Conservation (phyloP, 2,113 vertebrate species). For the Scopus umbretta region DNA sequence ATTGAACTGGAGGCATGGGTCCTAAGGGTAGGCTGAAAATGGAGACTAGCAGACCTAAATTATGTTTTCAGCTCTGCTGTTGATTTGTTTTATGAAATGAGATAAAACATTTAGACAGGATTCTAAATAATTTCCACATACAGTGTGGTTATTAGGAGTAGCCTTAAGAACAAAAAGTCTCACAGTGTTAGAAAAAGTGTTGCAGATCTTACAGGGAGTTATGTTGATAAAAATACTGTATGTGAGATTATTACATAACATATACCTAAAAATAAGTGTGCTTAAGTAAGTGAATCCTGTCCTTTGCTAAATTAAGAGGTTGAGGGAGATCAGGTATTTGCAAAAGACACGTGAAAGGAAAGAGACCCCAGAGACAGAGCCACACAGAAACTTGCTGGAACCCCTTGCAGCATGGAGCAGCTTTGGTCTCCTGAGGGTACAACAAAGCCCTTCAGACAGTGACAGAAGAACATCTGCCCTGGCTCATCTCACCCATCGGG, state of each 20-base stretch:
- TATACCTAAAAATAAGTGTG: not conserved
- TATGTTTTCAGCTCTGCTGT: not conserved
- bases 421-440: not conserved
- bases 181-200: not conserved
- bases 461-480: slow-evolving; percentile 12
- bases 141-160: not conserved
- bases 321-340: not conserved
- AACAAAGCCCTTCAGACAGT: not conserved
- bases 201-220: not conserved
- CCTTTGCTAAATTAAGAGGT: not conserved
- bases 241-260: not conserved
- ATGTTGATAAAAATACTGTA: not conserved
- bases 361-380: not conserved
- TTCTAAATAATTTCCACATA: not conserved
- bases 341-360: not conserved
- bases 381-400: not conserved
- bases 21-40: not conserved
- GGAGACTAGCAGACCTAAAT: not conserved
- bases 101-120: not conserved
- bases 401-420: not conserved
- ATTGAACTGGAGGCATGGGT: not conserved
- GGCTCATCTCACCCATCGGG: not conserved
- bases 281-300: not conserved
- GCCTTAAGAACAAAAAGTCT: not conserved
- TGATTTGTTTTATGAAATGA: not conserved